A percentile compares a stretch with the other conserved stretches of the same genome.
phyloP scores from a whole-genome alignment of 2,113 vertebrate species.

The Mesembrinibis cayennensis region DNA sequence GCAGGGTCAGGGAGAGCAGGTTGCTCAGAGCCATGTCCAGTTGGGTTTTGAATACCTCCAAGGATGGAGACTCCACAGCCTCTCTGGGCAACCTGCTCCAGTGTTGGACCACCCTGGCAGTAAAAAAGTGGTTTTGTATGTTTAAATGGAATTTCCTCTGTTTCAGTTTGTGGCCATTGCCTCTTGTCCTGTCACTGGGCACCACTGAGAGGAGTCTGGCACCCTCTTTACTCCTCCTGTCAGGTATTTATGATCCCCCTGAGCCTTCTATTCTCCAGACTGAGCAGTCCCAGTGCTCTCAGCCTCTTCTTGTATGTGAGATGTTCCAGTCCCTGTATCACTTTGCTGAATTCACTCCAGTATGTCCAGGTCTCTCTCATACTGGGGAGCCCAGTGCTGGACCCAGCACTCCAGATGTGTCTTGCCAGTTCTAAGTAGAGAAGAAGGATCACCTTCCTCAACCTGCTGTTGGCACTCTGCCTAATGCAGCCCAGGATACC shows the following conservation, averaged over 20 bases:
- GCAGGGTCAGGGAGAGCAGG: background rate
- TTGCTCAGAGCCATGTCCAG: background rate
- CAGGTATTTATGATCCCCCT: background rate
- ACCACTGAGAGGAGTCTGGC: background rate
- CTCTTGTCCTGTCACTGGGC: background rate
- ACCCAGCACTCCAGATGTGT: background rate
- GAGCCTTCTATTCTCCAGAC: background rate
- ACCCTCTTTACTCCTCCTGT: background rate
- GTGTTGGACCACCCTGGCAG: background rate
- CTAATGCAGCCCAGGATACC: background rate
- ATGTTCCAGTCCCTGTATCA: background rate
- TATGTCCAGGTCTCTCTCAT: background rate
- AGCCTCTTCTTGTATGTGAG: background rate
- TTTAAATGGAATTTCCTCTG: background rate
- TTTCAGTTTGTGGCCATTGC: background rate
- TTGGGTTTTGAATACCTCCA: background rate
- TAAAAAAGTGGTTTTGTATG: background rate
- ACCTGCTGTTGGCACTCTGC: rapidly evolving
- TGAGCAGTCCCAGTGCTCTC: background rate
- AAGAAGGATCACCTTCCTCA: background rate
- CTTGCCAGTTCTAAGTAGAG: background rate
- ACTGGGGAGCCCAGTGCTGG: background rate
- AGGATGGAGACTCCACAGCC: background rate
- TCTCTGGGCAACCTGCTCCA: background rate
- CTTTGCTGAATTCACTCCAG: background rate